Percentiles rank a stretch among this genome's conserved stretches.
These are phyloP conservation scores for Cantharis rustica DNA, from an alignment of 2,888 invertebrate genomes.

Conservation along the genomic window DNA sequence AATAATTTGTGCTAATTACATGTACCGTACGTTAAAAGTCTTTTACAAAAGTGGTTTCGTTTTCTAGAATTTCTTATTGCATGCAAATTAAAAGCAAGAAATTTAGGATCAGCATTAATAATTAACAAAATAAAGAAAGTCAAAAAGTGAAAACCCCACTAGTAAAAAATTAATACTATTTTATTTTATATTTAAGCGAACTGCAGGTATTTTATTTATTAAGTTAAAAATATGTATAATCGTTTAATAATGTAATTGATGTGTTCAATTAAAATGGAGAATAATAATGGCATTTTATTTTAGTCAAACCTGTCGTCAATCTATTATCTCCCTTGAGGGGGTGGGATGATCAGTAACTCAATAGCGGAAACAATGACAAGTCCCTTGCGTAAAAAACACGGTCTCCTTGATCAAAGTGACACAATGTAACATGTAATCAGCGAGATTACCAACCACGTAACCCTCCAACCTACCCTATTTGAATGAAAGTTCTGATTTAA, in stretches of 20 bases:
- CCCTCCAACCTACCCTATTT: slow-evolving; percentile 35
- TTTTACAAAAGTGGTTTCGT: slow-evolving; percentile 8
- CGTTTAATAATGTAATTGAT: slow-evolving; percentile 10
- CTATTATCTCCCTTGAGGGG: slow-evolving; percentile 26
- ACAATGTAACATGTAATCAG: slow-evolving; percentile 55
- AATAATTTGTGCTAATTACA: slow-evolving; percentile 10
- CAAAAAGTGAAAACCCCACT: neutral
- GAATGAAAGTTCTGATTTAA: slow-evolving; percentile 5
- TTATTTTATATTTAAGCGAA: too few relatives aligned
- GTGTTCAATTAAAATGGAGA: slow-evolving; percentile 3
- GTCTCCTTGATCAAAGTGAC: slow-evolving; percentile 53
- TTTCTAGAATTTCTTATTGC: neutral
- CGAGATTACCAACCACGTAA: slow-evolving; percentile 45
- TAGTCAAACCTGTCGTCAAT: slow-evolving; percentile 10
- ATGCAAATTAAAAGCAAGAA: neutral
- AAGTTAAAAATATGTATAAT: slow-evolving; percentile 7
- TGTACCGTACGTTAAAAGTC: slow-evolving; percentile 3
- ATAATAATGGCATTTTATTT: slow-evolving; percentile 1
- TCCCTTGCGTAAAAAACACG: slow-evolving; percentile 54
- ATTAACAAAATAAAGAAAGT: neutral
- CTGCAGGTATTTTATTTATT: too few relatives aligned
- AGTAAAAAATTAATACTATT: neutral
- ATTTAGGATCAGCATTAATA: neutral
- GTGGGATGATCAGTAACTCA: slow-evolving; percentile 29
- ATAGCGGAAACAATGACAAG: slow-evolving; percentile 52